Evolutionary conservation across 2,888 invertebrate species (phyloP).

Genomic region (Tenthredo scrophulariae): DNA sequence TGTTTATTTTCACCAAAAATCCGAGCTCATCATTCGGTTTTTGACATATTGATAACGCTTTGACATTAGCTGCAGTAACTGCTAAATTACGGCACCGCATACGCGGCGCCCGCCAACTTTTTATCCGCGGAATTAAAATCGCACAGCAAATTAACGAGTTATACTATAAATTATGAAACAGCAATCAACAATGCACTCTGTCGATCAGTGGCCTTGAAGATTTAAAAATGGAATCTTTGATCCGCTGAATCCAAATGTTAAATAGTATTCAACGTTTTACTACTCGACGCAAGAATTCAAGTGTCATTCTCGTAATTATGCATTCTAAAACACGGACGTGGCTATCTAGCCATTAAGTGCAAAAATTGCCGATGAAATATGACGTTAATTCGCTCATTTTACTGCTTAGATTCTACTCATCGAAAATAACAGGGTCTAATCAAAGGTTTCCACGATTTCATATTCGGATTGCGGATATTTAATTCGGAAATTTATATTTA

Average conservation of each 20-base stretch:
- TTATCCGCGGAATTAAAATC: background rate
- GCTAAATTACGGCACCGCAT: no score
- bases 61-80: background rate
- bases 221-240: background rate
- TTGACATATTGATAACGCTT: no score
- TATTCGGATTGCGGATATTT: background rate
- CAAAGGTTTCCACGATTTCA: background rate
- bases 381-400: background rate
- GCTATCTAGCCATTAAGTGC: background rate
- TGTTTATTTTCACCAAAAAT: background rate
- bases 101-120: background rate
- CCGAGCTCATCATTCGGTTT: background rate
- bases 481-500: background rate
- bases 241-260: background rate
- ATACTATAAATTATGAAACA: background rate
- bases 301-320: background rate
- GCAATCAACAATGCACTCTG: background rate
- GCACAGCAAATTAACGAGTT: background rate
- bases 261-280: background rate
- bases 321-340: background rate
- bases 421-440: background rate
- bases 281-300: background rate
- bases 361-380: background rate
- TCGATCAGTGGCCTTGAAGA: background rate
- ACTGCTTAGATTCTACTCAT: background rate